phyloP scores from a whole-genome alignment of 2,113 vertebrate genomes.

The Taurulus bubalis region DNA sequence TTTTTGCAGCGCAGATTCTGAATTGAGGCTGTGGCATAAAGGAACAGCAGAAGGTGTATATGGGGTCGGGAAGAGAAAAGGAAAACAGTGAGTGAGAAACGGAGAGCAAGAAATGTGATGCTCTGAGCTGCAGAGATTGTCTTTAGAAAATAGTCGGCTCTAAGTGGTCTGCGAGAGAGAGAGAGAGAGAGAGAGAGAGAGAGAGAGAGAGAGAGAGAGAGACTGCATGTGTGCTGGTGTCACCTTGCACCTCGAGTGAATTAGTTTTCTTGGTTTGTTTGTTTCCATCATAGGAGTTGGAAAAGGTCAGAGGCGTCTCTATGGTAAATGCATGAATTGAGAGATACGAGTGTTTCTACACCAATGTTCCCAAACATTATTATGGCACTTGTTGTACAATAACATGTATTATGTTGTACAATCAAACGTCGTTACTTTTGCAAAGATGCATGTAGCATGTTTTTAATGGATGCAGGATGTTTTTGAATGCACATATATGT shows the following conservation, averaged over 20 bases:
- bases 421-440: not conserved
- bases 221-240: constrained; percentile 14
- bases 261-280: not conserved
- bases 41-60: not conserved
- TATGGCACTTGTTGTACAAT: not conserved
- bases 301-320: constrained; percentile 15
- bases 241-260: constrained; percentile 4
- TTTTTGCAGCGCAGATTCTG: not conserved
- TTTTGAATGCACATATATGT: not conserved
- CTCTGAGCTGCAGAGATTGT: not conserved
- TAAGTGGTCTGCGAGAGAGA: not conserved
- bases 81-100: not conserved
- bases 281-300: not conserved
- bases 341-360: not conserved
- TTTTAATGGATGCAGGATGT: not conserved
- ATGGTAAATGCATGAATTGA: not conserved
- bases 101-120: not conserved
- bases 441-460: not conserved
- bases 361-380: not conserved
- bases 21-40: not conserved
- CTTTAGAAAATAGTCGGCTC: constrained; percentile 7
- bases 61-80: constrained; percentile 5
- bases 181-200: no score
- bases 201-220: not conserved
- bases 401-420: no score